Percentiles rank a stretch among this genome's conserved stretches.
Conservation (phyloP, 2,113 vertebrate species). For the Lathamus discolor region DNA sequence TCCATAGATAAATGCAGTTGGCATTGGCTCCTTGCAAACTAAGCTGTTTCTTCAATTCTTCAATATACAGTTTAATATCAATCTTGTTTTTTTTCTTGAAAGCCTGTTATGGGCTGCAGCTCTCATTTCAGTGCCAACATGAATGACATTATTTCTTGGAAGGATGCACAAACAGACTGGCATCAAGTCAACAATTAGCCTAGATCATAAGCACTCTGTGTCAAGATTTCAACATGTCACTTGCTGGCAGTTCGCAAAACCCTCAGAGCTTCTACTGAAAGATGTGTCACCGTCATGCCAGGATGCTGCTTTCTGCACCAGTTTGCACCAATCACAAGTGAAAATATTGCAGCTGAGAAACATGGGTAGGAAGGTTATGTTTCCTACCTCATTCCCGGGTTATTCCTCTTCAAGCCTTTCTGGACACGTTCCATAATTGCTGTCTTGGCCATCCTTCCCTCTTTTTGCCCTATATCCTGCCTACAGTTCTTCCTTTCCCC, state of each 20-base stretch:
- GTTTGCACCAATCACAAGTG: neutral
- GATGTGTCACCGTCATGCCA: neutral
- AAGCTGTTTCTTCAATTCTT: neutral
- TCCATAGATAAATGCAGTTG: neutral
- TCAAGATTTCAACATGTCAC: neutral
- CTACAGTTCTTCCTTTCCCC: neutral
- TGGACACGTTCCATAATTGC: neutral
- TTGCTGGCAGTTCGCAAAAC: neutral
- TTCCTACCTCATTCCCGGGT: neutral
- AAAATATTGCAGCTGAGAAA: neutral
- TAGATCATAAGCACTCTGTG: neutral
- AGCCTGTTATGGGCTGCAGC: neutral
- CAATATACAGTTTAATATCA: neutral
- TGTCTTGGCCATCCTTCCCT: neutral
- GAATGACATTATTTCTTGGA: neutral
- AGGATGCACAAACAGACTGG: neutral
- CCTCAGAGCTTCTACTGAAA: neutral
- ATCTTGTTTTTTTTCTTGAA: neutral
- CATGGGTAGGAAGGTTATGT: fast-evolving
- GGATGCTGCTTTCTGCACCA: neutral
- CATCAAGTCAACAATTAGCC: neutral
- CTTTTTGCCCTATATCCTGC: neutral
- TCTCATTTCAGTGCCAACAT: neutral
- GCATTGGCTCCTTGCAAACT: neutral
- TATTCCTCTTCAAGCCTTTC: neutral